Evolutionary conservation across 2,113 vertebrate genomes (phyloP), one percentile per base, ranked within the genome.

Genomic region (Myotis brandtii): DNA sequence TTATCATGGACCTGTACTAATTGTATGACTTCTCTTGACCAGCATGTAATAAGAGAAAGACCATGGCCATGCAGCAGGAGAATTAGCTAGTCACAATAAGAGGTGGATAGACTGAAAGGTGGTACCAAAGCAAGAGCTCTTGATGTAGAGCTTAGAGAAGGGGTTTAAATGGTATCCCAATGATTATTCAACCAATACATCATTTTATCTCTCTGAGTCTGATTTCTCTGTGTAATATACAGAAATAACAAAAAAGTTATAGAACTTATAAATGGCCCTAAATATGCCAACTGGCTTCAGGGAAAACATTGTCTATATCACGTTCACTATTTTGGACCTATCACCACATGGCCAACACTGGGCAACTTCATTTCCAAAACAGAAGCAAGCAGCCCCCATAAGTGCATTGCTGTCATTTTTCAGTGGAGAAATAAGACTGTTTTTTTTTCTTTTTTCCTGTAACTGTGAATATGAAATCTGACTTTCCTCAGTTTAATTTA

Each of bases 381-480:
- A 32, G 10, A 32, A 86, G 12, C 6, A 91, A 86, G 12, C 12
- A 50, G 3, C 23, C 9, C 16, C 48, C 40, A 54, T 3, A 77
- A 83, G 12, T 9, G 25, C 17, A 91, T 66, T 4, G 11, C 59
- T 83, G 9, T 48, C 18, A 30, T 77, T 79, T 62, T 82, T 2
- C 21, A 9, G 5, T 37, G 7, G 17, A 69, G 34, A 92, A 91
- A 73, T 1, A 14, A 23, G 6, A 3, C 30, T n/a, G 34, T 83
- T 86, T 46, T 91, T 17, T 48, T 13, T 54, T 67, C 0, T 14
- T 54, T 77, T 82, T 56, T 12, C 11, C 32, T 67, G 4, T 1
- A 92, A 80, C 9, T 76, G 6, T 27, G 7, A 96, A 83, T 27
- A 40, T 27, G 52, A 86, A 79, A 37, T 93, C 89, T 95, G 59